Percentiles rank a stretch among this genome's conserved stretches.
These are phyloP conservation scores for Nyctibius grandis DNA, from an alignment of 2,797 vertebrate genomes.

Conservation along the genomic window DNA sequence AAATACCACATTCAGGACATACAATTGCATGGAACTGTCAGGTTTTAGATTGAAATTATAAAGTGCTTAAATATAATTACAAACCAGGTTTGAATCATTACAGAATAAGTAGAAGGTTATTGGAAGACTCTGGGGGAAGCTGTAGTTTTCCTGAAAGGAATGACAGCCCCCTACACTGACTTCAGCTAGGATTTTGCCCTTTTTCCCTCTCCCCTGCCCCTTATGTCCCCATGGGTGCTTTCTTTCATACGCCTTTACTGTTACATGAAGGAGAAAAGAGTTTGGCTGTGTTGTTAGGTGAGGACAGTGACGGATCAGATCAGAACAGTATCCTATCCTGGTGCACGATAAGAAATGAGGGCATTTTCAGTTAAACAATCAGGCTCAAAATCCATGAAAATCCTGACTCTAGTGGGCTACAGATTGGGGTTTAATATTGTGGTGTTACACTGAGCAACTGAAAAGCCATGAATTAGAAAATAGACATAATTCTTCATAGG, in stretches of 20 bases:
- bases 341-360: not conserved
- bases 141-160: not conserved
- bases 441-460: not conserved
- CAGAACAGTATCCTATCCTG: not conserved
- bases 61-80: not conserved
- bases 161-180: not conserved
- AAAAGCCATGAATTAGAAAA: not conserved
- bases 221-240: not conserved
- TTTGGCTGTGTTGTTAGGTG: not conserved
- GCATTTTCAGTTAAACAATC: not conserved
- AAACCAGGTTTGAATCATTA: not conserved
- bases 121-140: not conserved
- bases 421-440: not conserved
- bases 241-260: not conserved
- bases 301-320: not conserved
- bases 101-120: not conserved
- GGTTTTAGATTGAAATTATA: not conserved
- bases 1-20: not conserved
- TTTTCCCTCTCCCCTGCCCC: not conserved
- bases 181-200: not conserved
- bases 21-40: not conserved
- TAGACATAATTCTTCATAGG: not conserved
- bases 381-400: not conserved
- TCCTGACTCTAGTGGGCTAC: not conserved
- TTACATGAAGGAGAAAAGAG: not conserved